Evolutionary conservation across 2,113 vertebrate genomes (phyloP).

Genomic region (Vireo altiloquus): DNA sequence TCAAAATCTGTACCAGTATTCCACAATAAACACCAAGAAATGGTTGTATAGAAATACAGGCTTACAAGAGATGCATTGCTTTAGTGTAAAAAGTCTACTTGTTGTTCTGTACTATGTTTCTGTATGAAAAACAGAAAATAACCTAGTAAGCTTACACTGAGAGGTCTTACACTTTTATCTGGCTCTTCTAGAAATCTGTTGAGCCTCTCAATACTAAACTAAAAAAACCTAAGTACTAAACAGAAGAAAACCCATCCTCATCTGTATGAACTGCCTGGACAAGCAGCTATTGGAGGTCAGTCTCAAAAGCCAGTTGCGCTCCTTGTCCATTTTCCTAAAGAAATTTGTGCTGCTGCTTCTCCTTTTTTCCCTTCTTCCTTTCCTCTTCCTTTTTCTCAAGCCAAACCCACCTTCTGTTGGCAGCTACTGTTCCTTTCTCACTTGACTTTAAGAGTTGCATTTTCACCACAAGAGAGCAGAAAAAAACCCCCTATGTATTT

Average conservation of each 20-base stretch:
- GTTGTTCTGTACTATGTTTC: not conserved
- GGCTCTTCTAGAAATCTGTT: not conserved
- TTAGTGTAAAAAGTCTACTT: not conserved
- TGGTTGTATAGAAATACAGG: not conserved
- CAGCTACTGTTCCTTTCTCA: not conserved
- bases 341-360: not conserved
- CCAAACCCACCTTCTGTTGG: not conserved
- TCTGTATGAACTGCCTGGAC: not conserved
- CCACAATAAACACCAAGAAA: not conserved
- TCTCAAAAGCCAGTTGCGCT: not conserved
- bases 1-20: not conserved
- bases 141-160: not conserved
- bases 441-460: not conserved
- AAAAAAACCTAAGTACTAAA: not conserved
- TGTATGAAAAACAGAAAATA: not conserved
- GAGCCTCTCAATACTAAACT: not conserved
- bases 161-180: not conserved
- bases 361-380: not conserved
- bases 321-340: not conserved
- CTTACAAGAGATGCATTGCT: not conserved
- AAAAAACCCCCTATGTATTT: not conserved
- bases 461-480: not conserved
- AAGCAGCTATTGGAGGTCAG: not conserved
- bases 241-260: fast-evolving
- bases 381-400: not conserved